Evolutionary conservation across 2,113 vertebrate species (phyloP).

Genomic region (Trachemys scripta): DNA sequence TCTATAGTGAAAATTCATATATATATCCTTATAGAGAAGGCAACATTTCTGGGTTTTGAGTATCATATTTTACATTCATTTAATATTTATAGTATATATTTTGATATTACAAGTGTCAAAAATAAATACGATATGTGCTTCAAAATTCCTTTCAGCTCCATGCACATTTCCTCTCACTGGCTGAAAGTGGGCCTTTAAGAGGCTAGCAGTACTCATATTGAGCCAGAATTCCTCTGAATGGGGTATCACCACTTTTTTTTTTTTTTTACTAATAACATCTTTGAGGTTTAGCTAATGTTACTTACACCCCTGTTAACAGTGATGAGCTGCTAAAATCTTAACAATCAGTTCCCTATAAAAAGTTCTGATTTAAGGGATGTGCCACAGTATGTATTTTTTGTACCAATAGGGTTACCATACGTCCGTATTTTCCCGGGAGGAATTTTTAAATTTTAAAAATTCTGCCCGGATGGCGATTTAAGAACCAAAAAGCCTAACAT

Average conservation of each 20-base stretch:
- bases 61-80: conserved; percentile 16
- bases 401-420: no score
- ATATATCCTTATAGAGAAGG: conserved; percentile 50
- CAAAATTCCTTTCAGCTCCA: background rate
- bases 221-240: background rate
- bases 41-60: conserved; percentile 19
- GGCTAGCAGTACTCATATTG: background rate
- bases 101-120: background rate
- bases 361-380: no score
- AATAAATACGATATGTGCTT: background rate
- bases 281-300: conserved; percentile 23
- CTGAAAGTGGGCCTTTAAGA: conserved; percentile 6
- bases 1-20: conserved; percentile 22
- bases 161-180: background rate
- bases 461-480: no score
- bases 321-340: no score
- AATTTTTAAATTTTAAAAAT: no score
- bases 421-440: no score
- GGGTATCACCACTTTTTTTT: background rate
- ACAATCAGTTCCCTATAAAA: no score
- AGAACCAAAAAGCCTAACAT: no score
- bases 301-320: background rate
- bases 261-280: conserved; percentile 3
- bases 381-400: no score
- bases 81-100: background rate